phyloP scores from a whole-genome alignment of 2,113 vertebrate species.

The Toxotes jaculatrix region DNA sequence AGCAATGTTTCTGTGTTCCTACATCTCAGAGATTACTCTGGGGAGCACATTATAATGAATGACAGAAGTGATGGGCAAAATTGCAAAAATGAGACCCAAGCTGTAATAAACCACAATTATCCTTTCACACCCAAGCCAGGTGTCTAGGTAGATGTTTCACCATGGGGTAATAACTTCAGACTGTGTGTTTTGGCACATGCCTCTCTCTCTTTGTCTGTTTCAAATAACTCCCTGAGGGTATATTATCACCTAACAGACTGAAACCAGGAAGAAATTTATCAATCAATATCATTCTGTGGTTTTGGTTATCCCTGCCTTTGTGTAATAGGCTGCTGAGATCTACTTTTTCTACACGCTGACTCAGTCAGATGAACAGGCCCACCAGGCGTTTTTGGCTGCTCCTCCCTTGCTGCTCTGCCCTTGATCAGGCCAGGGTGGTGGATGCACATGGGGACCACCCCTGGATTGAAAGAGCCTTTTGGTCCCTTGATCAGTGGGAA shows the following conservation, averaged over 20 bases:
- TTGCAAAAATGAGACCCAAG: background rate
- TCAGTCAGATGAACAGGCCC: conserved; percentile 50
- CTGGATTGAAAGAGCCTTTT: conserved; percentile 52
- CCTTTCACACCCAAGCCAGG: background rate
- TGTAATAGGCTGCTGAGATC: conserved; percentile 65
- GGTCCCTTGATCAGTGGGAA: conserved; percentile 62
- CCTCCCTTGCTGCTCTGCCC: conserved; percentile 29
- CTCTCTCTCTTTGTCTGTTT: conserved; percentile 23
- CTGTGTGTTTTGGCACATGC: conserved; percentile 22
- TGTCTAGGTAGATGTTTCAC: background rate
- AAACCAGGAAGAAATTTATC: conserved; percentile 62
- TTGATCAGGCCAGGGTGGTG: conserved; percentile 54
- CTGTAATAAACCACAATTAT: background rate
- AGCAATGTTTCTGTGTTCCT: background rate
- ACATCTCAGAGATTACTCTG: background rate
- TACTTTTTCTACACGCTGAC: conserved; percentile 51
- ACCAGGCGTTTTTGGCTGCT: conserved; percentile 40
- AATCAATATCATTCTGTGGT: conserved; percentile 67
- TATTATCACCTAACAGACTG: conserved; percentile 56
- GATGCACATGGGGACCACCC: conserved; percentile 75
- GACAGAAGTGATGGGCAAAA: no score
- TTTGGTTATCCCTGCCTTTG: conserved; percentile 54
- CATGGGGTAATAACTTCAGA: conserved; percentile 11
- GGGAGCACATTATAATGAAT: background rate
- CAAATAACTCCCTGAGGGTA: conserved; percentile 43